Base-by-base conservation (phyloP, 2,113 vertebrate genomes). In the Microcebus griseorufus region DNA sequence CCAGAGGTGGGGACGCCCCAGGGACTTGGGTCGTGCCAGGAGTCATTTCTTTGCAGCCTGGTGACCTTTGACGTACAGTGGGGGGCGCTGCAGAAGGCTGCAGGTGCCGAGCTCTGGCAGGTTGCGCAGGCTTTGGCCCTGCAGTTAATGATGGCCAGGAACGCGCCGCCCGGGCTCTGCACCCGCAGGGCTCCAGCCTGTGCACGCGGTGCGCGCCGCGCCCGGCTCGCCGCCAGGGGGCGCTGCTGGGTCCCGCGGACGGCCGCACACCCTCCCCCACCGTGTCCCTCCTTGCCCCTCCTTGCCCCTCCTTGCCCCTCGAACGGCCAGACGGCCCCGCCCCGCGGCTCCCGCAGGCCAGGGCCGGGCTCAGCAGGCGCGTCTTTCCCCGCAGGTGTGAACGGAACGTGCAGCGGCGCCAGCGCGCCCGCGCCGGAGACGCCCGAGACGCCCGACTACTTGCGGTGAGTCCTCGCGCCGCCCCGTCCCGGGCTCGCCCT, bases 251-350 rank as follows among this genome's bases (percentile, higher is more conserved):
- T 9, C 45, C 73, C 48, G 42, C 8, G 62, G 27, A 12, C 25
- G 27, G 62, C 39, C 23, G 27, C 45, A 4, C 14, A 2, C 42
- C 73, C 8, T 27, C 27, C 37, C 53, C 32, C 11, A 0, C 58
- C 51, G 29, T 79, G 65, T 87, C 90, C 0, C 25, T 22, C 45
- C 45, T 6, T 45, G 7, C 85, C 64, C 60, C 25, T 22, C 45
- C 45, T 6, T 45, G 7, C 85, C 64, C 60, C 0, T 58, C 58
- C 45, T 2, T 37, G 45, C 9, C 45, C 42, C 42, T 45, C 42
- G 42, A 1, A 42, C 6, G 42, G 42, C 42, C 42, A 45, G 42
- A 45, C 42, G 42, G 42, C 42, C 45, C 45, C 45, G 45, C 45
- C 45, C 45, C 45, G 45, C 42, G 5, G 5, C 45, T 9, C 45